A percentile compares a stretch with the other conserved stretches of the same genome.
Conservation (phyloP, 2,797 vertebrate species). For the Lepilemur septentrionalis region DNA sequence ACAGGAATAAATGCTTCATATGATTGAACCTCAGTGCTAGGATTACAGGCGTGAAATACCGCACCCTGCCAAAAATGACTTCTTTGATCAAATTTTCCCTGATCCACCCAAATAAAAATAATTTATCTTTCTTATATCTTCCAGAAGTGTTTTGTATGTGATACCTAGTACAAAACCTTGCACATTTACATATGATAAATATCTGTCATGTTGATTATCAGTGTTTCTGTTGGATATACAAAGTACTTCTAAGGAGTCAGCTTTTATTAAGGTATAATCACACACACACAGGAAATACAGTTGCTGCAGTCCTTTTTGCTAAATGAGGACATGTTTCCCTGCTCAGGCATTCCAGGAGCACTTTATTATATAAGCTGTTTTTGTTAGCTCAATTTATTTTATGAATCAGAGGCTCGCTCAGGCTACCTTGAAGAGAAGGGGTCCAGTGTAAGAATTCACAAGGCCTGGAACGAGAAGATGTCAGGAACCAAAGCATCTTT, state of each 20-base stretch:
- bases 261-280: not conserved
- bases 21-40: not conserved
- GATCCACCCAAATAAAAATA: not conserved
- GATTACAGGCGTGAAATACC: not conserved
- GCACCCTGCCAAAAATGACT: not conserved
- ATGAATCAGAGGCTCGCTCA: not conserved
- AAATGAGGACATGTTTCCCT: not conserved
- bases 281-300: not conserved
- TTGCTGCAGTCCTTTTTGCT: not conserved
- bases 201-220: not conserved
- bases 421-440: not conserved
- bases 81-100: not conserved
- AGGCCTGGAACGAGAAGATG: not conserved
- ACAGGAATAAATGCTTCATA: not conserved
- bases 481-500: not conserved
- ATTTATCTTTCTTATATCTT: not conserved
- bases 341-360: not conserved
- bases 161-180: not conserved
- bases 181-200: not conserved
- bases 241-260: not conserved
- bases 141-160: not conserved
- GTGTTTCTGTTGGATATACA: not conserved
- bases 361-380: not conserved
- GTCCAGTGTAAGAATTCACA: not conserved
- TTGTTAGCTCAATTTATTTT: not conserved